These are phyloP conservation scores for Athalia rosae DNA, from an alignment of 2,888 invertebrate species.

Conservation along the genomic window DNA sequence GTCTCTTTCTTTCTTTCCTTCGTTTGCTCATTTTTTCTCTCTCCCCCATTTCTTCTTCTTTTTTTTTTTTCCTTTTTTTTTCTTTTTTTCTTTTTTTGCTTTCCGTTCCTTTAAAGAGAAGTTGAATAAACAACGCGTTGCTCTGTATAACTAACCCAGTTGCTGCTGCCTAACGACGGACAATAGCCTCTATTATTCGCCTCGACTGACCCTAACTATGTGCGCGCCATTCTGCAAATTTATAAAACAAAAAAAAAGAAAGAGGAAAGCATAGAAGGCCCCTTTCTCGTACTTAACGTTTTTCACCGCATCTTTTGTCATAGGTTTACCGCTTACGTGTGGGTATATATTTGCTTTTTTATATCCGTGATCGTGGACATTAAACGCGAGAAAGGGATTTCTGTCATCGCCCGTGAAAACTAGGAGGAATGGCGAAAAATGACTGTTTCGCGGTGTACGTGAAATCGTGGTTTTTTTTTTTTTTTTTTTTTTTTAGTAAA, in stretches of 20 bases:
- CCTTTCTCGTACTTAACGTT: not conserved
- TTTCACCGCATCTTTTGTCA: not conserved
- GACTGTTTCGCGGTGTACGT: too few species aligned
- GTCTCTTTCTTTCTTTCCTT: conserved; percentile 37
- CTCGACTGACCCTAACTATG: conserved; percentile 36
- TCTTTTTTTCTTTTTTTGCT: conserved; percentile 46
- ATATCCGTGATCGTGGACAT: too few species aligned
- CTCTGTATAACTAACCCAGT: conserved; percentile 41
- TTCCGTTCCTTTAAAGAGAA: conserved; percentile 45
- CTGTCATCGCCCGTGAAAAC: too few species aligned
- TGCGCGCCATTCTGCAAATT: conserved; percentile 17
- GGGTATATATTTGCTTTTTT: too few species aligned
- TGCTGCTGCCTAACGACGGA: conserved; percentile 29
- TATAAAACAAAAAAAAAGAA: not conserved
- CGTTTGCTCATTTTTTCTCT: conserved; percentile 37
- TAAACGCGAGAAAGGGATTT: too few species aligned
- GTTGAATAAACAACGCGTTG: conserved; percentile 34
- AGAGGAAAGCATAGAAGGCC: not conserved
- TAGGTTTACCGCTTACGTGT: too few species aligned
- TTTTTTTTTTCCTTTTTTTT: conserved; percentile 49
- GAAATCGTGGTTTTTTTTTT: too few species aligned
- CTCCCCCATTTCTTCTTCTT: conserved; percentile 52
- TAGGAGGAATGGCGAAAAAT: too few species aligned
- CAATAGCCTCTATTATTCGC: conserved; percentile 34
- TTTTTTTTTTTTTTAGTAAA: too few species aligned